phyloP scores from a whole-genome alignment of 2,113 vertebrate species.

The Rattus rattus region DNA sequence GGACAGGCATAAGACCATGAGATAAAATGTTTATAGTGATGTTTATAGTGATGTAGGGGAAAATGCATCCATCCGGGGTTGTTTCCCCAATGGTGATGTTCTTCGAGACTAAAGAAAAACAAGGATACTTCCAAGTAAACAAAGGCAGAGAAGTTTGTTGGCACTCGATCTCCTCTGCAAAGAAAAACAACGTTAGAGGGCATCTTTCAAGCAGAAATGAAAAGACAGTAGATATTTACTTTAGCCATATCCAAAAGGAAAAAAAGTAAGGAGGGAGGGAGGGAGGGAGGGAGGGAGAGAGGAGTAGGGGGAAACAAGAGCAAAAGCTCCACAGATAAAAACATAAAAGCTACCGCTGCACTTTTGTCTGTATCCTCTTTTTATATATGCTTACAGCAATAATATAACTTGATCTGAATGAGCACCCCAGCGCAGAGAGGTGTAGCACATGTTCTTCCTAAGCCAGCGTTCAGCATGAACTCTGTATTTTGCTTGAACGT shows the following conservation, averaged over 20 bases:
- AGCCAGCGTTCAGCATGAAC: constrained; percentile 90
- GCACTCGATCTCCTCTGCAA: neutral
- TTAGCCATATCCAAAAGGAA: neutral
- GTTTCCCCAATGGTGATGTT: neutral
- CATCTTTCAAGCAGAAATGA: neutral
- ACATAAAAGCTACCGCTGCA: neutral
- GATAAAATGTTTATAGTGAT: neutral
- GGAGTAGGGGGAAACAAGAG: neutral
- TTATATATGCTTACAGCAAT: neutral
- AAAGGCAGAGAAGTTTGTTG: neutral
- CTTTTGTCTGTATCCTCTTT: neutral
- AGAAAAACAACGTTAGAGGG: neutral
- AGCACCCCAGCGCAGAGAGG: neutral
- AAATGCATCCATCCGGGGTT: neutral
- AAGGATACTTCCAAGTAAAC: neutral
- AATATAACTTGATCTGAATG: neutral
- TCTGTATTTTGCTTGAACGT: constrained; percentile 94
- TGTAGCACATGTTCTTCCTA: constrained; percentile 87
- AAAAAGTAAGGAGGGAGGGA: neutral
- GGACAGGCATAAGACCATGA: neutral
- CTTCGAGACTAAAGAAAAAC: neutral
- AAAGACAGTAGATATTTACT: neutral
- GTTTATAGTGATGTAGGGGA: neutral
- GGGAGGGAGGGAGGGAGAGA: neutral
- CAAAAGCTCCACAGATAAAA: neutral